A percentile compares a stretch with the other conserved stretches of the same genome.
Evolutionary conservation across 2,113 vertebrate genomes (phyloP).

Genomic region (Talpa occidentalis): DNA sequence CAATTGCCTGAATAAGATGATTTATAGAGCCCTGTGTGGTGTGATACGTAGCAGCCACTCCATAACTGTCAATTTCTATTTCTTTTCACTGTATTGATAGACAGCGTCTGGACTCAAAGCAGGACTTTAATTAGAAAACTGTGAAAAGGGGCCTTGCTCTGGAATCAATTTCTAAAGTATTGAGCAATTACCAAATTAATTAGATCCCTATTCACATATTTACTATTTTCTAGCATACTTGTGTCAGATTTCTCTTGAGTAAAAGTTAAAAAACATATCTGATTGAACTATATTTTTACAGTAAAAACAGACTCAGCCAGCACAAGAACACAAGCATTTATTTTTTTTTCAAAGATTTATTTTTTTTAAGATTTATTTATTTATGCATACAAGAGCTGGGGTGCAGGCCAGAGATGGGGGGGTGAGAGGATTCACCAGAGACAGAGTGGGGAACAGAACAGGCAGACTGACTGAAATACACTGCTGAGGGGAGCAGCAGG

Average conservation of each 20-base stretch:
- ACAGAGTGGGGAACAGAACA: too few relatives aligned
- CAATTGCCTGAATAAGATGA: not conserved
- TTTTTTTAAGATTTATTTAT: too few relatives aligned
- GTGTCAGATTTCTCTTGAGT: not conserved
- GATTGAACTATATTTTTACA: not conserved
- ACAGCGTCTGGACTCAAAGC: not conserved
- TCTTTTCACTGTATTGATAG: conserved; percentile 4
- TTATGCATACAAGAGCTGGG: too few relatives aligned
- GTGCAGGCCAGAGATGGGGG: too few relatives aligned
- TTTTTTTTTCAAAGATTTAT: too few relatives aligned
- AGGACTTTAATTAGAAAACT: conserved; percentile 40
- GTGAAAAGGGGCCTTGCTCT: not conserved
- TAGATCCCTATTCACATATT: conserved; percentile 17
- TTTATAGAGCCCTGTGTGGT: not conserved
- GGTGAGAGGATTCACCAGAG: too few relatives aligned
- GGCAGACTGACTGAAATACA: too few relatives aligned
- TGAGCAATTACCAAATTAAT: not conserved
- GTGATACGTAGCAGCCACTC: not conserved
- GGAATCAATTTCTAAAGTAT: not conserved
- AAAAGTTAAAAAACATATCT: not conserved
- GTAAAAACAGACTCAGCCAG: not conserved
- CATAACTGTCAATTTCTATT: not conserved
- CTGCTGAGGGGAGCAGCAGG: too few relatives aligned
- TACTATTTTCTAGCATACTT: conserved; percentile 29
- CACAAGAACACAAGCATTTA: not conserved